phyloP scores from a whole-genome alignment of 2,797 vertebrate species.

The Sciurus carolinensis region DNA sequence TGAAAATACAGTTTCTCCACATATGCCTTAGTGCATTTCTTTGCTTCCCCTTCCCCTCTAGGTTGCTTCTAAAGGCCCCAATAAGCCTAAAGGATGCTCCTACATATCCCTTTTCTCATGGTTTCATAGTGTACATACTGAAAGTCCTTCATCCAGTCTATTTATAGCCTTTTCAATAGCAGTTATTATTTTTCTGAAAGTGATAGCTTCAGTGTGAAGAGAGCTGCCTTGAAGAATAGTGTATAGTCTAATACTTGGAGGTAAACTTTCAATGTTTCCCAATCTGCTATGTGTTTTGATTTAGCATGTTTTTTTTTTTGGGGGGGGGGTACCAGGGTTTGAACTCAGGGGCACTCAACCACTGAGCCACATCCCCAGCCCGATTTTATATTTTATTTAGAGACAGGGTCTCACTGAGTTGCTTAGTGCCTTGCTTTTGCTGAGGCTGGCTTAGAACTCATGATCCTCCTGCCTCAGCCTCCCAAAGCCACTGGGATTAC shows the following conservation, averaged over 20 bases:
- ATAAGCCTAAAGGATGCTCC: neutral
- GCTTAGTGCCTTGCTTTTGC: too few species aligned
- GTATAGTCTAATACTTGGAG: neutral
- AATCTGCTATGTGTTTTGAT: neutral
- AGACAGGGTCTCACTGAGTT: too few species aligned
- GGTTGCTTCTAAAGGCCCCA: neutral
- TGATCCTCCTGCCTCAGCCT: too few species aligned
- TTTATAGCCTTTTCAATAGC: neutral
- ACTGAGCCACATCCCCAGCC: too few species aligned
- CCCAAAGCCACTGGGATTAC: too few species aligned
- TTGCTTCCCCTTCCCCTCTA: neutral
- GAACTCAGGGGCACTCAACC: too few species aligned
- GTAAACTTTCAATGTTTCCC: constrained; percentile 27
- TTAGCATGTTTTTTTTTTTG: neutral
- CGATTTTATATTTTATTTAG: too few species aligned
- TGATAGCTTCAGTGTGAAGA: neutral
- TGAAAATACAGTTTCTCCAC: constrained; percentile 4
- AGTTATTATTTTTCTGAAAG: constrained; percentile 33
- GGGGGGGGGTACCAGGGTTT: too few species aligned
- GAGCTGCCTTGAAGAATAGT: neutral
- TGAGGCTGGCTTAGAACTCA: too few species aligned
- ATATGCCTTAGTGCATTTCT: neutral
- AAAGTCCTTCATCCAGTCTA: constrained; percentile 23
- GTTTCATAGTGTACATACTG: constrained; percentile 37
- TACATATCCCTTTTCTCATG: neutral